Evolutionary conservation across 2,113 vertebrate species (phyloP), one percentile per base, ranked within the genome.

Genomic region (Columba janthina): DNA sequence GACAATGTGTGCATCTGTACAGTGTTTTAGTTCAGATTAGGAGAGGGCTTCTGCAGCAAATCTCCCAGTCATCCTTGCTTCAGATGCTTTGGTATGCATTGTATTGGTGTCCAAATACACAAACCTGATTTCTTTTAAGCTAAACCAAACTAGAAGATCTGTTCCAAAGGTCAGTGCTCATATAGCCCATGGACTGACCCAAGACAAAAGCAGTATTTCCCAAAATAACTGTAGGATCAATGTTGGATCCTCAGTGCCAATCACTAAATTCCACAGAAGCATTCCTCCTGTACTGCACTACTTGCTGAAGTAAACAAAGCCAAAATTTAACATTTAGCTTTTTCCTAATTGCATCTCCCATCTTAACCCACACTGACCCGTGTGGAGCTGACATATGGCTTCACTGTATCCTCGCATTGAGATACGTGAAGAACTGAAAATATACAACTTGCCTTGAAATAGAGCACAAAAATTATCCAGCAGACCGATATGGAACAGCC

Each of bases 1-100:
- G 46, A 42, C 12, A 42, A 53, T 0, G 16, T 0, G 0, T 29
- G 11, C 24, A 64, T 10, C 48, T 56, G 71, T 11, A 58, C 6
- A 36, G 19, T 0, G 2, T 8, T 50, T 75, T n/a, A 51, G 38
- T 21, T 40, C 38, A 40, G 48, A 57, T 22, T 32, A 73, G 38
- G 28, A 65, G 25, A 8, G 6, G 34, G 4, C 6, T 65, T 21
- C 81, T 51, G 11, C 50, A 89, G 50, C 50, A 83, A 77, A 16
- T 26, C 22, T 51, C 44, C 31, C 61, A 50, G 34, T 6, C 4
- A 4, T 6, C 53, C 48, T 36, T 25, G 11, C 24, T 72, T 56
- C 34, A 54, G 4, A 5, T 31, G 26, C 75, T 82, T 42, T 32
- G 26, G 20, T 1, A 2, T 32, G 26, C 15, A 0, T n/a, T 29